phyloP scores from a whole-genome alignment of 2,113 vertebrate species.

The Heterotilapia buettikoferi region DNA sequence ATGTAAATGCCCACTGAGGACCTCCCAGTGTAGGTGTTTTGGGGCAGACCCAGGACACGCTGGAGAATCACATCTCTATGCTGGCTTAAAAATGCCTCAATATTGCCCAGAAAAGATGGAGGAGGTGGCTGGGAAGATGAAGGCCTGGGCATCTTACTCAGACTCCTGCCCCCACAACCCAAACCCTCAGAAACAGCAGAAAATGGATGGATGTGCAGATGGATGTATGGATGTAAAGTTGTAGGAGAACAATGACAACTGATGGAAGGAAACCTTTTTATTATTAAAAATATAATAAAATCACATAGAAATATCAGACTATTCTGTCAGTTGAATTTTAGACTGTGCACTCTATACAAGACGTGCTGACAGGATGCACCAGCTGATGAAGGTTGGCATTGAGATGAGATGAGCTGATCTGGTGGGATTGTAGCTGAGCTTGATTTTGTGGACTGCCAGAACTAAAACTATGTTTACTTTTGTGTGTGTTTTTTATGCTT shows the following conservation, averaged over 20 bases:
- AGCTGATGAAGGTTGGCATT: neutral
- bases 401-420: neutral
- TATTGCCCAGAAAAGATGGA: neutral
- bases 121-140: neutral
- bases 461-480: neutral
- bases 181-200: neutral
- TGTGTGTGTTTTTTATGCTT: neutral
- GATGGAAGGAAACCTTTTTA: neutral
- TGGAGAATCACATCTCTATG: neutral
- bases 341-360: neutral
- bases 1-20: neutral
- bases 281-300: neutral
- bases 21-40: neutral
- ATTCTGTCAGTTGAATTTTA: neutral
- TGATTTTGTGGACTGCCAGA: neutral
- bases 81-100: neutral
- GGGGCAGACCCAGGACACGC: neutral
- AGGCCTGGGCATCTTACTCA: neutral
- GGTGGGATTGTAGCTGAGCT: neutral
- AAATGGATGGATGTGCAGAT: neutral
- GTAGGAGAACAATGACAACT: neutral
- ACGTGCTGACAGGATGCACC: neutral
- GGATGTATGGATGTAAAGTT: neutral
- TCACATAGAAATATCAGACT: neutral
- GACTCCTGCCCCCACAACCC: neutral